phyloP scores from a whole-genome alignment of 1,140 invertebrate genomes.

The Alviniconcha marisindica region DNA sequence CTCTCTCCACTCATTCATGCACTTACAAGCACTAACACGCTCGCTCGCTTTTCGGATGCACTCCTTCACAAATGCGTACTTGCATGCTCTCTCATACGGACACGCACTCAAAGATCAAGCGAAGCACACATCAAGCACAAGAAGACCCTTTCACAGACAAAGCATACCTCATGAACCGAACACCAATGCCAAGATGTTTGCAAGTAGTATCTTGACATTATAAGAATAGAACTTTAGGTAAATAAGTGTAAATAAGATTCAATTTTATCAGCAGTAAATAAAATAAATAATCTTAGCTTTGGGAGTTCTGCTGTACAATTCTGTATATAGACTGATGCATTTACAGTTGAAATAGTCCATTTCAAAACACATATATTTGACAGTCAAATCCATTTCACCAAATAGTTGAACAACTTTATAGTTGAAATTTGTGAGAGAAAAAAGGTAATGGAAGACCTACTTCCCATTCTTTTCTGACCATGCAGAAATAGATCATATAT shows the following conservation, averaged over 20 bases:
- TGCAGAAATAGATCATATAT: not conserved
- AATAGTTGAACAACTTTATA: not conserved
- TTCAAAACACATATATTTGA: not conserved
- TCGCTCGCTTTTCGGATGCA: too few species aligned
- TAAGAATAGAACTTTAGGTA: conserved; percentile 42
- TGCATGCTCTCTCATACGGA: not conserved
- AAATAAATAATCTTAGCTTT: conserved; percentile 37
- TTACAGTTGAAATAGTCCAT: not conserved
- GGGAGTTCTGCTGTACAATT: conserved; percentile 14
- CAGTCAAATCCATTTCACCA: not conserved
- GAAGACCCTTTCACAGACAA: not conserved
- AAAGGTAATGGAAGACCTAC: not conserved
- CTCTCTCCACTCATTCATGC: not conserved
- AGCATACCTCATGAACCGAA: conserved; percentile 20
- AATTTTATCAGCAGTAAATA: conserved; percentile 39
- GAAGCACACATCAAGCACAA: not conserved
- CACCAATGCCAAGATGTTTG: conserved; percentile 1
- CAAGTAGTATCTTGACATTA: conserved; percentile 8
- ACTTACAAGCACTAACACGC: not conserved
- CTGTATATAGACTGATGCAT: conserved; percentile 7
- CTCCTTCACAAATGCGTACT: too few species aligned
- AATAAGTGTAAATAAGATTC: conserved; percentile 36
- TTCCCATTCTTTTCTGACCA: not conserved
- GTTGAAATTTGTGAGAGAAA: not conserved
- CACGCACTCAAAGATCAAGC: not conserved